Evolutionary conservation across 1,140 invertebrate species (phyloP).

Genomic region (Phymastichus coffea): DNA sequence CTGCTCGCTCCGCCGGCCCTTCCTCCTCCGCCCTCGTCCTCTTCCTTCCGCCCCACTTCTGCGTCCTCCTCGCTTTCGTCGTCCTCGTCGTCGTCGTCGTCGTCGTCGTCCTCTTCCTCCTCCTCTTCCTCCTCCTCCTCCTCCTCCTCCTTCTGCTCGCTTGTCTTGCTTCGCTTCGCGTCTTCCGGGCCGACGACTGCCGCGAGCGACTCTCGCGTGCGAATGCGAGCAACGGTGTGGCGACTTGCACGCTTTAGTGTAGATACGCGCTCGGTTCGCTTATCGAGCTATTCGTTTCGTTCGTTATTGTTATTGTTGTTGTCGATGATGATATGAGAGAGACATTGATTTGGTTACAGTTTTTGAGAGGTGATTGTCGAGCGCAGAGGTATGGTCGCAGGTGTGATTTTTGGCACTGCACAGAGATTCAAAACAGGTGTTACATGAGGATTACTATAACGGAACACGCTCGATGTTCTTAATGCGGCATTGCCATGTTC

Average conservation of each 20-base stretch:
- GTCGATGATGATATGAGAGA: slow-evolving; percentile 20
- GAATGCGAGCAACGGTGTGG: neutral
- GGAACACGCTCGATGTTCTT: neutral
- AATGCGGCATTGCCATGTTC: neutral
- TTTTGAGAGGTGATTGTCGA: slow-evolving; percentile 29
- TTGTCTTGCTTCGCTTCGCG: neutral
- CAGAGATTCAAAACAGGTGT: slow-evolving; percentile 20
- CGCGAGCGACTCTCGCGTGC: neutral
- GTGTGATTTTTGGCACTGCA: slow-evolving; percentile 28
- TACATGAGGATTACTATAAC: slow-evolving; percentile 11
- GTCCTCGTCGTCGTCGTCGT: no score
- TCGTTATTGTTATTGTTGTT: neutral
- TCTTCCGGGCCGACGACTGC: neutral
- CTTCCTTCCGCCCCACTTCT: neutral
- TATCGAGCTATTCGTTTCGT: no score
- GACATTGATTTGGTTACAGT: slow-evolving; percentile 10
- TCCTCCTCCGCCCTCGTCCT: neutral
- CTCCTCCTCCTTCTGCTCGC: neutral
- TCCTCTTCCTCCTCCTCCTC: slow-evolving; percentile 1
- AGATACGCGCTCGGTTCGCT: no score
- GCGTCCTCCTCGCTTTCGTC: neutral
- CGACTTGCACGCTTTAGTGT: no score
- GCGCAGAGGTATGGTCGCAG: slow-evolving; percentile 26
- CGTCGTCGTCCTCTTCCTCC: neutral
- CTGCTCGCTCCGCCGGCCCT: neutral